Conservation (phyloP, 2,113 vertebrate genomes). For the Rhynchomys soricoides region DNA sequence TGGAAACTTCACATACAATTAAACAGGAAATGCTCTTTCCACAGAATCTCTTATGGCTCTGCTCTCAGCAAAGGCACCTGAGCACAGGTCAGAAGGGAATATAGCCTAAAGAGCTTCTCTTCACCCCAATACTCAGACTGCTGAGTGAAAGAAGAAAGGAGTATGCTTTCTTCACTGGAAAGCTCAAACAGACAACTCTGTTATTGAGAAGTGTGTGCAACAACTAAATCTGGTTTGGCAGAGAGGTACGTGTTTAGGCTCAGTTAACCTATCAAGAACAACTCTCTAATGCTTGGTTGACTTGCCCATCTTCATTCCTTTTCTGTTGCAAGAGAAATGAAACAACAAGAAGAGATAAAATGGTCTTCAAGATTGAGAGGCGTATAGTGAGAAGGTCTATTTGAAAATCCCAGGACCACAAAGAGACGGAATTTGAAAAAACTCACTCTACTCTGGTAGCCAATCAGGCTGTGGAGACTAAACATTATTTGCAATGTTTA, state of each 20-base stretch:
- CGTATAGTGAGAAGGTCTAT: neutral
- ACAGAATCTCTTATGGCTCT: neutral
- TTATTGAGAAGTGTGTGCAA: neutral
- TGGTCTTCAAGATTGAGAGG: neutral
- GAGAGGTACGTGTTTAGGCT: neutral
- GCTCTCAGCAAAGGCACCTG: neutral
- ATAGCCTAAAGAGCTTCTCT: neutral
- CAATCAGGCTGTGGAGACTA: neutral
- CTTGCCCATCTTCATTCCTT: neutral
- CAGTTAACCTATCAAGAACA: neutral
- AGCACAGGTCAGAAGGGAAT: neutral
- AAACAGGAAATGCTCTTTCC: neutral
- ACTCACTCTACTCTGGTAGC: neutral
- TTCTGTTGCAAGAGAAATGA: conserved; percentile 6
- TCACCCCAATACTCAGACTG: neutral
- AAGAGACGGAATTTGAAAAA: neutral
- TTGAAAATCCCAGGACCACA: neutral
- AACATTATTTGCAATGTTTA: neutral
- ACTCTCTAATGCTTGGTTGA: neutral
- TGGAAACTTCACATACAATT: neutral
- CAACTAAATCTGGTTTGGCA: conserved; percentile 21
- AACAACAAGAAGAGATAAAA: neutral
- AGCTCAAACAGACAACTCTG: conserved; percentile 2
- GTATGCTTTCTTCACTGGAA: neutral
- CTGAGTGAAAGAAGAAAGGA: neutral